phyloP scores from a whole-genome alignment of 2,113 vertebrate genomes.

The Channa argus region DNA sequence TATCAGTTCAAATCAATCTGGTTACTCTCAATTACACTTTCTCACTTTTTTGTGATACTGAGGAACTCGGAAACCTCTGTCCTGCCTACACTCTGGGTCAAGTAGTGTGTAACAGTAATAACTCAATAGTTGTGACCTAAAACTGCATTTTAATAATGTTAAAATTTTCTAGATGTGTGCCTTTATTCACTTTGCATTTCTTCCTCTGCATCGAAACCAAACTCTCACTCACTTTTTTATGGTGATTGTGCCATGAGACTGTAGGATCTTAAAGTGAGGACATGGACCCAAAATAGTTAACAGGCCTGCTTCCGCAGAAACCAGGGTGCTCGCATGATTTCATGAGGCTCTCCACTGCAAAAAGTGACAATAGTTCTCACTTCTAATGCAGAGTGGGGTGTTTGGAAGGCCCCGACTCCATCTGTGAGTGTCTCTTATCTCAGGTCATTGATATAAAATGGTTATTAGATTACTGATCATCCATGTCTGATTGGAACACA shows the following conservation, averaged over 20 bases:
- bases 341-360: conserved; percentile 33
- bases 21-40: conserved; percentile 2
- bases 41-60: conserved; percentile 10
- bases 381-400: conserved; percentile 19
- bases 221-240: conserved; percentile 5
- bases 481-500: conserved; percentile 38
- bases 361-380: conserved; percentile 36
- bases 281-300: conserved; percentile 25
- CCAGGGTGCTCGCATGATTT: conserved; percentile 31
- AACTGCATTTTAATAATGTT: not conserved
- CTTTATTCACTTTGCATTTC: not conserved
- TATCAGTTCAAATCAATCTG: conserved; percentile 5
- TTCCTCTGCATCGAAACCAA: conserved; percentile 11
- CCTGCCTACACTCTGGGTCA: not conserved
- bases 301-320: conserved; percentile 34
- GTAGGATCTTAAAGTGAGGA: conserved; percentile 17
- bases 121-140: not conserved
- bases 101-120: not conserved
- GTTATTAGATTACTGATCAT: conserved; percentile 51
- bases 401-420: conserved; percentile 27
- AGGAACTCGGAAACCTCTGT: not conserved
- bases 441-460: conserved; percentile 42
- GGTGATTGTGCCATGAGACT: conserved; percentile 23
- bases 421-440: conserved; percentile 39
- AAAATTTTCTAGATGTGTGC: not conserved